Evolutionary conservation across 2,113 vertebrate species (phyloP).

Genomic region (Aythya baeri): DNA sequence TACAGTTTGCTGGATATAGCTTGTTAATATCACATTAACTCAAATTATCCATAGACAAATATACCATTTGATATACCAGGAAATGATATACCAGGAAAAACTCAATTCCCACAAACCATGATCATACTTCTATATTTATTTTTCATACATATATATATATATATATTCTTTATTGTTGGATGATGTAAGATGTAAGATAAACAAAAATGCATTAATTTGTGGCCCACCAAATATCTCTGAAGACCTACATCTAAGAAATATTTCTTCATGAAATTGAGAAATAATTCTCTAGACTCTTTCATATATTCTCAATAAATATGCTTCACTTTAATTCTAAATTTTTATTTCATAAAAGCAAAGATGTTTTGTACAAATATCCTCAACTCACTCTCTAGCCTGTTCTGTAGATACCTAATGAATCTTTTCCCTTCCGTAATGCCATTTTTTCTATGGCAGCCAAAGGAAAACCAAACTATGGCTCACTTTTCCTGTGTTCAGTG

Average conservation of each 20-base stretch:
- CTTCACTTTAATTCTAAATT: neutral
- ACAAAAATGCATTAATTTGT: neutral
- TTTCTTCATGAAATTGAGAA: neutral
- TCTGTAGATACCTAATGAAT: neutral
- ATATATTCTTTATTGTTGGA: neutral
- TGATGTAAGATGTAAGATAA: neutral
- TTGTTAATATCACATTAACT: neutral
- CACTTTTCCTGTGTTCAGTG: neutral
- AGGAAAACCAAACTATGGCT: neutral
- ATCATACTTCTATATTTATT: accelerated
- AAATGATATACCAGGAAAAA: neutral
- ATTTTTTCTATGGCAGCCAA: neutral
- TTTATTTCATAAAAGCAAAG: neutral
- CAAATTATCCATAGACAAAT: neutral
- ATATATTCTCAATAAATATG: neutral
- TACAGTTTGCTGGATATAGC: neutral
- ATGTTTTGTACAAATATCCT: neutral
- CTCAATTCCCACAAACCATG: neutral
- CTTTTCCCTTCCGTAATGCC: neutral
- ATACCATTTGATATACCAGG: no score
- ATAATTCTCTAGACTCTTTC: neutral
- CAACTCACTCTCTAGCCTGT: neutral
- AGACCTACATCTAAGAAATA: neutral
- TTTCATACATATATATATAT: neutral
- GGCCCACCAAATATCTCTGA: neutral